Base-by-base conservation (phyloP, 2,888 invertebrate species). In the Brenthis hecate region DNA sequence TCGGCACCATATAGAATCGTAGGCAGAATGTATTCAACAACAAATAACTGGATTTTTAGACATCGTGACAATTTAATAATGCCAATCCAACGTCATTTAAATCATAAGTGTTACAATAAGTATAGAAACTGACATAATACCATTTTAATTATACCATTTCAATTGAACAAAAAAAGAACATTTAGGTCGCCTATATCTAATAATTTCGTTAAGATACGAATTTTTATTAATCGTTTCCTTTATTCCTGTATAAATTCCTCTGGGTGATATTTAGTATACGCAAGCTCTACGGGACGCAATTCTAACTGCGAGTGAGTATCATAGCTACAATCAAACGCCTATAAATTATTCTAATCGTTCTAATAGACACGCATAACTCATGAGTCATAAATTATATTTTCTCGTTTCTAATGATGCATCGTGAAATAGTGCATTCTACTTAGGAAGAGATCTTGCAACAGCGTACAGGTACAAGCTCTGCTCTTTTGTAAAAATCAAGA, bases 351-450 rank as follows among this genome's bases (percentile, higher is more conserved):
- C 66, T 74, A 76, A 76, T 76, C 74, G 69, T 64, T 67, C 64
- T 70, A 73, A 73, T 73, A 73, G 71, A 73, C 72, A 70, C 73
- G 71, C 71, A 73, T 71, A 69, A 71, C 69, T 74, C 73, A 73
- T 72, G 69, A 72, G 64, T 64, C 68, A 73, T 73, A 74, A 74
- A 73, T 74, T 69, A 73, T 73, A 67, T 66, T 73, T 72, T 74
- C 75, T 75, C 75, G 74, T 80, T 76, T 77, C 75, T 74, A 77
- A 78, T 75, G 75, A 76, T 68, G 68, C 56, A 62, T 58, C 71
- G 66, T 66, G 65, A 72, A 72, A 67, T 72, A 70, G 68, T 73
- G 65, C 70, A 55, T 69, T 68, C 36, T 48, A n/a, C 36, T 62
- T 6, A 36, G 19, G 55, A 32, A 50, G 58, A 32, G 48, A 47